Evolutionary conservation across 2,797 vertebrate species (phyloP), one percentile per base, ranked within the genome.

Genomic region (Poliocrania exsul): DNA sequence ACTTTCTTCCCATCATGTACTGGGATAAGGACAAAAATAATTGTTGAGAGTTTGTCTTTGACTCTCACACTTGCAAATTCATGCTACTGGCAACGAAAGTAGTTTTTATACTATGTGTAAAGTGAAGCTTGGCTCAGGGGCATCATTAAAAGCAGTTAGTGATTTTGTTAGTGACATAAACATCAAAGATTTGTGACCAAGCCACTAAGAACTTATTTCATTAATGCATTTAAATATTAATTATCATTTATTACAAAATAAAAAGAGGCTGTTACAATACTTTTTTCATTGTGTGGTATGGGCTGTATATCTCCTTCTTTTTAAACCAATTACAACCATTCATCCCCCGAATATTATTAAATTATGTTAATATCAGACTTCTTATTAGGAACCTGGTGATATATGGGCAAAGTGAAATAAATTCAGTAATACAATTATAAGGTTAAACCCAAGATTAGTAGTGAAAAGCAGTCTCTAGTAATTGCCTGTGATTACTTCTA

Each of bases 401-500:
- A 69, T 78, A 93, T 80, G 44, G 81, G 54, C 64, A 86, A 92
- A 95, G 71, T 81, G 75, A 96, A 97, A 87, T 81, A 78, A 93
- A 96, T 87, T 86, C 70, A 54, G 78, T 94, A 89, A 96, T 80
- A 82, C 72, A 95, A 89, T 97, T 95, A 94, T 70, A 92, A 96
- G 85, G 88, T 91, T 95, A 94, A 94, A 86, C 31, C 35, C 54
- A 88, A 86, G 92, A 94, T 96, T 92, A 95, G 81, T 90, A 82
- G 78, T 91, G 94, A 95, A 97, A 96, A 95, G 86, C 81, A 91
- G 84, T 80, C 92, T 87, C 58, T 88, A 81, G 66, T 96, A 97
- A 97, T 97, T 97, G 94, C 86, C 75, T 58, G 23, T 97, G 96
- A 95, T 97, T 97, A 94, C 81, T 90, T 95, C 81, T 88, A 82